Conservation (phyloP, 2,797 vertebrate species). For the Loriculus beryllinus region DNA sequence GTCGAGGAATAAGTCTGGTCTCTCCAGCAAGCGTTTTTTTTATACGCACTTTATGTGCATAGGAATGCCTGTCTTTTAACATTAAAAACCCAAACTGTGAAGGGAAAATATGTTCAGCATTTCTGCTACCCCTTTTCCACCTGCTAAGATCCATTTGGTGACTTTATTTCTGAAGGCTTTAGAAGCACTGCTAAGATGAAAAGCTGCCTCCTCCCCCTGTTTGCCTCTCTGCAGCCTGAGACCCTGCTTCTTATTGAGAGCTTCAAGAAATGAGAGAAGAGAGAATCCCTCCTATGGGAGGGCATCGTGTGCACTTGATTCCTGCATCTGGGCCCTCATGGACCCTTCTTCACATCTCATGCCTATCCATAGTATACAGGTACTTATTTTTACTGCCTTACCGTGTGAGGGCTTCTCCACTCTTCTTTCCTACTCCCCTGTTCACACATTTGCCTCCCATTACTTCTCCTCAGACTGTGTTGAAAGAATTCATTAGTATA, state of each 20-base stretch:
- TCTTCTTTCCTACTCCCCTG: background rate
- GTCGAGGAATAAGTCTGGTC: background rate
- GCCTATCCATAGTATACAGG: background rate
- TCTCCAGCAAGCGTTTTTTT: background rate
- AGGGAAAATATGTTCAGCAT: background rate
- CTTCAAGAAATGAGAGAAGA: background rate
- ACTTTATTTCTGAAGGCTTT: background rate
- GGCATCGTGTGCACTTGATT: background rate
- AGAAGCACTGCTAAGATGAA: background rate
- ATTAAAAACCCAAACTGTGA: background rate
- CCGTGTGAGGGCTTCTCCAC: background rate
- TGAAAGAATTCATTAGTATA: constrained; percentile 49
- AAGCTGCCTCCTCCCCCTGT: background rate
- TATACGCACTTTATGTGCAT: background rate
- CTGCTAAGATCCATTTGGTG: background rate
- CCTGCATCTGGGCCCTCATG: background rate
- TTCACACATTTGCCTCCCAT: background rate
- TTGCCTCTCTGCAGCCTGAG: background rate
- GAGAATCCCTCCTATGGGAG: background rate
- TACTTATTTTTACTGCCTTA: background rate
- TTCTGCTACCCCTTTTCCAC: background rate
- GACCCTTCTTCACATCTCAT: background rate
- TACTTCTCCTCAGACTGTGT: background rate
- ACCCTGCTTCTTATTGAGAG: background rate
- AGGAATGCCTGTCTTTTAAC: background rate